Evolutionary conservation across 2,888 invertebrate genomes (phyloP), one percentile per base, ranked within the genome.

Genomic region (Dicyrtoma fusca): DNA sequence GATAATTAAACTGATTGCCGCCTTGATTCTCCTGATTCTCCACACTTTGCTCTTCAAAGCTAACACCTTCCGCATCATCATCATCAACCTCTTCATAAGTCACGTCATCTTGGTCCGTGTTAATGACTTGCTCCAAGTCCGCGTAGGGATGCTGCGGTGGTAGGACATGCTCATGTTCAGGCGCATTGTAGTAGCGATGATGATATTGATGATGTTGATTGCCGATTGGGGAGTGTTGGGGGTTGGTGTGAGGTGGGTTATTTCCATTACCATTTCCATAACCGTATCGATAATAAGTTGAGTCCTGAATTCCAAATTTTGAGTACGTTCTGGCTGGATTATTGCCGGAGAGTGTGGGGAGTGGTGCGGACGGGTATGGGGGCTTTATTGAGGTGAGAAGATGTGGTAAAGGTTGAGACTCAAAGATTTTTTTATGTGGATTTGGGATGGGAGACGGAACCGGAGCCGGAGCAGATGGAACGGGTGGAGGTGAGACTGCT

Each of bases 301-400:
- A 76, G 61, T 80, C 80, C 62, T 80, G 77, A 69, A 80, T 71
- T 19, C 77, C 76, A 68, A 80, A 80, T 65, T 79, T 79, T 1
- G 80, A 77, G 51, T 79, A 79, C 5, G 77, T 80, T 53, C 80
- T 59, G 5, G 77, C 72, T 10, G 80, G 80, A 70, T 74, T 68
- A 23, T 21, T 47, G 45, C 59, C 13, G 13, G 68, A 69, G 13
- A 59, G 23, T 11, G 55, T 13, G 34, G 21, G 49, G 34, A 34
- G 17, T 17, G 53, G 53, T 65, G 14, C 1, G 13, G 49, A 49
- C 17, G 26, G 17, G 2, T 21, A 25, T 26, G 26, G 21, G 1
- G 23, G 13, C 1, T 14, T 26, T 57, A 34, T 34, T 34, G 34
- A 34, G 34, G 34, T 34, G 34, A 34, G 34, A 8, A 34, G 34